phyloP scores from a whole-genome alignment of 1,140 invertebrate genomes.

The Tetranychus cinnabarinus region DNA sequence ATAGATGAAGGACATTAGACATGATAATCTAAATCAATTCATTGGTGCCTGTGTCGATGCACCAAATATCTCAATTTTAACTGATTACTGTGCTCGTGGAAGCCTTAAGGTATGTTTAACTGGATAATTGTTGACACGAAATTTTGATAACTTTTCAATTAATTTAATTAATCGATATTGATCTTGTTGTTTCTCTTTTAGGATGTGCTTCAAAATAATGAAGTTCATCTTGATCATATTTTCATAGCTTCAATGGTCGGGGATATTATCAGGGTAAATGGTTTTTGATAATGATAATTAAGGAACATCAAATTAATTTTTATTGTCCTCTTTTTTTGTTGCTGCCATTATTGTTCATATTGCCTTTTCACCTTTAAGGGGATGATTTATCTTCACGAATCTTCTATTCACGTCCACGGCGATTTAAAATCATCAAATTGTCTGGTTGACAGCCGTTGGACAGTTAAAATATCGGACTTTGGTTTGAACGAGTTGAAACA shows the following conservation, averaged over 20 bases:
- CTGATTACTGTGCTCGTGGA: slow-evolving; percentile 87
- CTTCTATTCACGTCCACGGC: slow-evolving; percentile 62
- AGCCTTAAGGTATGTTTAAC: slow-evolving; percentile 31
- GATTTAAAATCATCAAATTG: slow-evolving; percentile 88
- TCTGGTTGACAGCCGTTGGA: slow-evolving; percentile 79
- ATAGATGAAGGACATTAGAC: slow-evolving; percentile 51
- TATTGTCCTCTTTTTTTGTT: background rate
- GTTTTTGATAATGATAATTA: background rate
- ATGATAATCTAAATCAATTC: slow-evolving; percentile 90
- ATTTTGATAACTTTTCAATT: background rate
- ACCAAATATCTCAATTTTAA: slow-evolving; percentile 51
- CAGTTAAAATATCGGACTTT: slow-evolving; percentile 79
- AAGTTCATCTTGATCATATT: slow-evolving; percentile 81
- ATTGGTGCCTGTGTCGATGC: slow-evolving; percentile 41
- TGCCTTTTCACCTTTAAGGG: slow-evolving; percentile 17
- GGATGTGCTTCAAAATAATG: slow-evolving; percentile 75
- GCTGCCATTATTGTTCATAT: background rate
- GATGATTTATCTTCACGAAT: slow-evolving; percentile 82
- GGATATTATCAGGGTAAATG: background rate
- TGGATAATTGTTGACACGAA: background rate
- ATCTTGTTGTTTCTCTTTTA: slow-evolving; percentile 21
- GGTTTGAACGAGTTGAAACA: slow-evolving; percentile 43
- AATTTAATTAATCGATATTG: background rate
- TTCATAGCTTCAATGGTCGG: slow-evolving; percentile 46
- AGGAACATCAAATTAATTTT: background rate